Evolutionary conservation across 2,888 invertebrate species (phyloP), one percentile per base, ranked within the genome.

Genomic region (Eupeodes latifasciatus): DNA sequence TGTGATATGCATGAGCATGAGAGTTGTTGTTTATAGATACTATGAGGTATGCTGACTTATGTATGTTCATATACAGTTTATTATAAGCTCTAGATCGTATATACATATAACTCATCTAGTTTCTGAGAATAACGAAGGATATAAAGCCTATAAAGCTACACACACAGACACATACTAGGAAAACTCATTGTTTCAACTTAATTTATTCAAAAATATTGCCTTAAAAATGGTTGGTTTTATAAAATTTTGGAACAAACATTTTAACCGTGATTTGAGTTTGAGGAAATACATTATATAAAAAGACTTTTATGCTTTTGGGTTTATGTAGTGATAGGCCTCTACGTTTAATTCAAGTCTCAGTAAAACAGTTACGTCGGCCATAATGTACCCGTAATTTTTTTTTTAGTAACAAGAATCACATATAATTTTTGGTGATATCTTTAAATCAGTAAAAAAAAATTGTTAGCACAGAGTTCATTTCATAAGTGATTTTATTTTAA

Each of bases 1-100:
- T 78, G 81, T 77, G 80, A 77, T 81, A 80, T 64, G n/a, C 72
- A 71, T 81, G 61, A 81, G n/a, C 72, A 71, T 81, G 61, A 78
- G 16, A 49, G 67, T 66, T 27, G 1, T 66, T 7, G 27, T 27
- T 27, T 27, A 27, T 27, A 27, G 27, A 27, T 19, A 14, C 27
- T 57, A 9, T 12, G 57, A 11, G 4, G 10, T 57, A 4, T 55
- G 12, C 19, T 57, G 27, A 11, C 57, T 57, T 57, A 55, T 57
- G 11, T 55, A 55, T 10, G 9, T 61, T 5, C 11, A 11, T 16
- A 40, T 16, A 40, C 27, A 27, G 27, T 27, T 27, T 40, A 7
- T 40, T 40, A 40, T 40, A 36, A 62, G 61, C 2, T 16, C 16
- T 2, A 62, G 40, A 9, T 62, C 16, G n/a, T n/a, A 57, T 40